These are phyloP conservation scores for Orientallactaga sibirica DNA, from an alignment of 2,797 vertebrate species.

Conservation along the genomic window DNA sequence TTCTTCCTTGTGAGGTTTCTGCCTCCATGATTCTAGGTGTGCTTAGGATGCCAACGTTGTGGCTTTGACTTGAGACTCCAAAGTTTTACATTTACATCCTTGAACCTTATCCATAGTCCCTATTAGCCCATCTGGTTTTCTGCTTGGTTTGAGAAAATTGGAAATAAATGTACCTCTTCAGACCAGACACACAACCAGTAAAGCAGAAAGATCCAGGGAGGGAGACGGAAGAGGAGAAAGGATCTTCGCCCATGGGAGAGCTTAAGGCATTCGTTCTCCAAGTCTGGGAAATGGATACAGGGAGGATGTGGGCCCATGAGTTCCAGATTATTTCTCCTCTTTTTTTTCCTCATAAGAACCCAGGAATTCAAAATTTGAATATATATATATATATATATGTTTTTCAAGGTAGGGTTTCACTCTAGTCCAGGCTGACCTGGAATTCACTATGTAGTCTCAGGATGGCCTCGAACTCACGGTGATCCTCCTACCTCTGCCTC, in stretches of 20 bases:
- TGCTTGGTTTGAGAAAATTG: background rate
- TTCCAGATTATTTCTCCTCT: background rate
- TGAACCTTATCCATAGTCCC: conserved; percentile 19
- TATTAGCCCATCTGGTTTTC: background rate
- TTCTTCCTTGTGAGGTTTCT: background rate
- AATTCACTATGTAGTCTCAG: too few species aligned
- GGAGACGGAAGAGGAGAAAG: background rate
- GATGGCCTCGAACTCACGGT: too few species aligned
- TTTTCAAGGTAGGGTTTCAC: too few species aligned
- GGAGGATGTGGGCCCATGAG: background rate
- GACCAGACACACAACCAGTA: background rate
- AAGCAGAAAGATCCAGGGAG: background rate
- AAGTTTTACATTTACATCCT: conserved; percentile 39
- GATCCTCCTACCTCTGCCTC: too few species aligned
- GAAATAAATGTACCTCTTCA: background rate
- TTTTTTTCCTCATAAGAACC: conserved; percentile 10
- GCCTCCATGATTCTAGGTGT: background rate
- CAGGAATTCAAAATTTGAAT: conserved; percentile 15
- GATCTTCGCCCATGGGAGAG: background rate
- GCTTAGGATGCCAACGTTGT: background rate
- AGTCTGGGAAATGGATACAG: background rate
- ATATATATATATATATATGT: too few species aligned
- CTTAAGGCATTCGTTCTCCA: background rate
- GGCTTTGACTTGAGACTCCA: background rate
- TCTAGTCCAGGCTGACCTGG: too few species aligned